Percentiles rank a stretch among this genome's conserved stretches.
phyloP scores from a whole-genome alignment of 2,113 vertebrate genomes.

The Scortum barcoo region DNA sequence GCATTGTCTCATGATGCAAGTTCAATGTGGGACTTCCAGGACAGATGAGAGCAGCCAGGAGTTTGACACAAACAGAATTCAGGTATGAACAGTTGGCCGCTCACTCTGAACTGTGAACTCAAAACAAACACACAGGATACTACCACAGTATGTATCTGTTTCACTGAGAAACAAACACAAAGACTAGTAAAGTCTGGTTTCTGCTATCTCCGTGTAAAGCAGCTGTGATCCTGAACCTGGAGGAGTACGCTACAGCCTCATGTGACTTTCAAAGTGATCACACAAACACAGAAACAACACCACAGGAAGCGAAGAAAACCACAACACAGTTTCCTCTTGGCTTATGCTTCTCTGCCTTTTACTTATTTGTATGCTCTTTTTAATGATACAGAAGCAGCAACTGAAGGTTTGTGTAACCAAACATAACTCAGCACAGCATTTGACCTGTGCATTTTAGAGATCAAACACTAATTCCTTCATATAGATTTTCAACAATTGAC shows the following conservation, averaged over 20 bases:
- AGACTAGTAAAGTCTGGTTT: background rate
- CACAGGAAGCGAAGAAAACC: background rate
- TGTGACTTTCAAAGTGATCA: background rate
- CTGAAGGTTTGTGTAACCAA: background rate
- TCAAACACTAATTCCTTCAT: background rate
- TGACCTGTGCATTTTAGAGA: background rate
- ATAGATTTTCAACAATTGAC: background rate
- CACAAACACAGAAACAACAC: conserved; percentile 13
- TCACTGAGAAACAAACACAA: background rate
- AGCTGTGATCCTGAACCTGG: background rate
- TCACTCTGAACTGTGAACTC: background rate
- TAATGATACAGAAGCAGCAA: background rate
- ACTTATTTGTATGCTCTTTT: background rate
- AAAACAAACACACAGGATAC: background rate
- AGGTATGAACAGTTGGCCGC: background rate
- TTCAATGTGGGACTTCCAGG: conserved; percentile 27
- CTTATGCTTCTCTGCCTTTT: background rate
- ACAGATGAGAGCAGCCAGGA: conserved; percentile 5
- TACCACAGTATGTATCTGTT: background rate
- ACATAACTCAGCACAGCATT: background rate
- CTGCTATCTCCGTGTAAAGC: background rate
- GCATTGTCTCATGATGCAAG: conserved; percentile 45
- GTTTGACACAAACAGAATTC: conserved; percentile 1
- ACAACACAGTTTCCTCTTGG: background rate
- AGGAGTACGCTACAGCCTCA: background rate